phyloP scores from a whole-genome alignment of 1,140 invertebrate genomes.

The Arctopsyche grandis region DNA sequence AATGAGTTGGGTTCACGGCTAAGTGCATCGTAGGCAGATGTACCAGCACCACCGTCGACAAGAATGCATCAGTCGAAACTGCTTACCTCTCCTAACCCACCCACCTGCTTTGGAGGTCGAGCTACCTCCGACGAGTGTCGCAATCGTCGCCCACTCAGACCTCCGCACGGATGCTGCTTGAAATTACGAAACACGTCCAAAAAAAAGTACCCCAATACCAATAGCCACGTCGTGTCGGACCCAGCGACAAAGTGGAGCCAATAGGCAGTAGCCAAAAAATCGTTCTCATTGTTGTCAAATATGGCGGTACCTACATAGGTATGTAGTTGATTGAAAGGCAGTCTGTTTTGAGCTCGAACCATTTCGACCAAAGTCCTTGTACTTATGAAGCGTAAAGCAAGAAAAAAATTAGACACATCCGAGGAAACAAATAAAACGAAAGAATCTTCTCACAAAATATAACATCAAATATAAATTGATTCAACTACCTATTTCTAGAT shows the following conservation, averaged over 20 bases:
- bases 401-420: too few relatives aligned
- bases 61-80: constrained; percentile 16
- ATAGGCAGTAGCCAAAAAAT: background rate
- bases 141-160: constrained; percentile 8
- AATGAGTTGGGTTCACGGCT: too few relatives aligned
- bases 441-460: too few relatives aligned
- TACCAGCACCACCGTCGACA: too few relatives aligned
- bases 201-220: background rate
- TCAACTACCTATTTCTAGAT: too few relatives aligned
- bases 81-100: background rate
- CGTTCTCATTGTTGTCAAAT: background rate
- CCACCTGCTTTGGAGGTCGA: background rate
- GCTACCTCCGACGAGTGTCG: constrained; percentile 4
- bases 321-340: background rate
- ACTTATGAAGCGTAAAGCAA: too few relatives aligned
- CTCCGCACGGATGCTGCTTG: background rate
- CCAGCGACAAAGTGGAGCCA: background rate
- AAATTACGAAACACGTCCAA: background rate
- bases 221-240: background rate
- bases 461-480: too few relatives aligned
- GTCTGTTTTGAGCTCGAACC: too few relatives aligned
- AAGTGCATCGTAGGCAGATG: too few relatives aligned
- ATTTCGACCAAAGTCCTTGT: too few relatives aligned
- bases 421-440: too few relatives aligned
- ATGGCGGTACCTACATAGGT: background rate